A percentile compares a stretch with the other conserved stretches of the same genome.
phyloP scores from a whole-genome alignment of 2,888 invertebrate species.

The Proisotoma minuta region DNA sequence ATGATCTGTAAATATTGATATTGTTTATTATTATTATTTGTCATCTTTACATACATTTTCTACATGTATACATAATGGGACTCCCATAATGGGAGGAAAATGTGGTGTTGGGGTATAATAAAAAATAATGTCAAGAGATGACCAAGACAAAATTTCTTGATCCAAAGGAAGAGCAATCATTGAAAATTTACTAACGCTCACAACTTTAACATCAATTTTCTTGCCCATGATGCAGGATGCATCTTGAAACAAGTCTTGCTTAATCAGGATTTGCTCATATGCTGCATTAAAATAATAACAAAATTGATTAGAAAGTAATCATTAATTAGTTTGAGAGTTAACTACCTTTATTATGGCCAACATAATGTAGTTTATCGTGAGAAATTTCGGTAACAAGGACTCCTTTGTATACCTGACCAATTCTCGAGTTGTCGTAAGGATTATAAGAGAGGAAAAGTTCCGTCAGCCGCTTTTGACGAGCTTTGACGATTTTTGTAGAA shows the following conservation, averaged over 20 bases:
- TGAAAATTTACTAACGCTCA: neutral
- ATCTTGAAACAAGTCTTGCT: neutral
- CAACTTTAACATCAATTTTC: slow-evolving; percentile 13
- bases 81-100: too few species aligned
- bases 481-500: slow-evolving; percentile 77
- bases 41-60: too few species aligned
- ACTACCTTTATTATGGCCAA: slow-evolving; percentile 94
- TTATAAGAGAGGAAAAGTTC: slow-evolving; percentile 82
- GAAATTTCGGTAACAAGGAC: slow-evolving; percentile 91
- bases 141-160: too few species aligned
- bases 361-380: slow-evolving; percentile 81
- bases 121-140: too few species aligned
- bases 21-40: too few species aligned
- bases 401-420: slow-evolving; percentile 62
- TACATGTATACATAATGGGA: too few species aligned
- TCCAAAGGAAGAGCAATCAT: neutral
- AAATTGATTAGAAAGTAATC: neutral
- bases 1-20: too few species aligned
- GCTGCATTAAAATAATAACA: neutral
- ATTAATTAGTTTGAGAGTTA: too few species aligned
- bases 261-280: slow-evolving; percentile 17
- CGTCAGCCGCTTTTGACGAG: slow-evolving; percentile 78
- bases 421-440: slow-evolving; percentile 65
- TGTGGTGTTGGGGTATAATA: too few species aligned
- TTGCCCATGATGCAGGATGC: slow-evolving; percentile 9